phyloP scores from a whole-genome alignment of 2,113 vertebrate genomes.

The Saguinus midas region DNA sequence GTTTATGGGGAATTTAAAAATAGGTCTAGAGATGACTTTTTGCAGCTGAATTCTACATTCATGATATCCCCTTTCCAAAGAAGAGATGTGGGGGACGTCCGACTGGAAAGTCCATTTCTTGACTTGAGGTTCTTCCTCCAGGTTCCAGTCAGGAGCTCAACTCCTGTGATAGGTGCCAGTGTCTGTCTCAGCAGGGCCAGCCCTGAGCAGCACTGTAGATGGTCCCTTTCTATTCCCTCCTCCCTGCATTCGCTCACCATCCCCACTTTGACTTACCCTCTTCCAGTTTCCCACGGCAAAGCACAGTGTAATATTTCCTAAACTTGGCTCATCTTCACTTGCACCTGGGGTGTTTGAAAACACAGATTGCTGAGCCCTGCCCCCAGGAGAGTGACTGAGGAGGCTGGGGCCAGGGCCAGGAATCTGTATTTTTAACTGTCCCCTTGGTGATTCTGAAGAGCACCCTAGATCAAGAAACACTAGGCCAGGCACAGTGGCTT shows the following conservation, averaged over 20 bases:
- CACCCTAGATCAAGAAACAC: neutral
- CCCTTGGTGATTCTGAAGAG: neutral
- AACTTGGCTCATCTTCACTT: neutral
- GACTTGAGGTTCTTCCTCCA: neutral
- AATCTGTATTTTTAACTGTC: neutral
- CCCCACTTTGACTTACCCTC: neutral
- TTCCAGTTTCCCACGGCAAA: neutral
- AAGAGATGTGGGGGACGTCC: neutral
- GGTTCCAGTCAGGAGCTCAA: neutral
- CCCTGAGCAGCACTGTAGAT: neutral
- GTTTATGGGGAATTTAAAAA: neutral
- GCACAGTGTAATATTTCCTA: neutral
- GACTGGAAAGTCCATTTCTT: neutral
- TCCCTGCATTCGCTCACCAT: accelerated
- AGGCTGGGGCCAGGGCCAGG: neutral
- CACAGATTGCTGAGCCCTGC: neutral
- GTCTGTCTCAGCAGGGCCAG: neutral
- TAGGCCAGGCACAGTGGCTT: too few species aligned
- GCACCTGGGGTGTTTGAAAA: neutral
- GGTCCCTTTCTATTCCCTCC: neutral
- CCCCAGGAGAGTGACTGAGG: neutral
- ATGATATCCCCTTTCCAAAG: neutral
- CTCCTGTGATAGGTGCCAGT: neutral
- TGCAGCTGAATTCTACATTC: too few species aligned
- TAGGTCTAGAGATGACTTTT: neutral